A percentile compares a stretch with the other conserved stretches of the same genome.
phyloP scores from a whole-genome alignment of 1,140 invertebrate genomes.

The Matsumurasca onukii region DNA sequence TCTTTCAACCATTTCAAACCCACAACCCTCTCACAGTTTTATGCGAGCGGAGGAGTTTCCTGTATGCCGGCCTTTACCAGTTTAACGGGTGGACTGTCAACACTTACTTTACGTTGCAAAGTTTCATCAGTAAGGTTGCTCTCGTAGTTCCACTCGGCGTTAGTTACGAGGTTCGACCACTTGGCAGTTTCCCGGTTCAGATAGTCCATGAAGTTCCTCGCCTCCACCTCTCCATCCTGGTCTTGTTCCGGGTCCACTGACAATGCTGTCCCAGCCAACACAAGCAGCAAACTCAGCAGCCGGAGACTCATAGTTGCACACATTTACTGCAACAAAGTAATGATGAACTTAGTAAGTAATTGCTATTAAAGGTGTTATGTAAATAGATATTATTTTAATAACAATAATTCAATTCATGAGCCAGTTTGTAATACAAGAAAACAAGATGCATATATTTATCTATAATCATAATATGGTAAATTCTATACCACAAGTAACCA shows the following conservation, averaged over 20 bases:
- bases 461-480: no score
- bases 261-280: constrained; percentile 43
- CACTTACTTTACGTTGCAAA: background rate
- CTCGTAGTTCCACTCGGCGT: constrained; percentile 67
- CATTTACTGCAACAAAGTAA: no score
- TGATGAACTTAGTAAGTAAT: no score
- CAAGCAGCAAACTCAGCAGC: constrained; percentile 47
- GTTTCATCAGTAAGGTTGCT: constrained; percentile 49
- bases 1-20: background rate
- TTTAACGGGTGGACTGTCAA: constrained; percentile 67
- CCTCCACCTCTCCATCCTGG: constrained; percentile 56
- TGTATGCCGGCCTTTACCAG: constrained; percentile 52
- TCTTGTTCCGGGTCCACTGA: constrained; percentile 53
- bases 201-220: constrained; percentile 58
- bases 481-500: no score
- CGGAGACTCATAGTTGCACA: constrained; percentile 1
- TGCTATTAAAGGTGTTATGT: no score
- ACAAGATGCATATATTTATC: no score
- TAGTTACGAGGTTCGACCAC: constrained; percentile 55
- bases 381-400: no score
- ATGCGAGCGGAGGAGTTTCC: constrained; percentile 38
- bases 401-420: no score
- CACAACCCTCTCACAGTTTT: background rate
- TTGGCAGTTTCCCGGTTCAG: constrained; percentile 57
- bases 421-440: no score